phyloP scores from a whole-genome alignment of 2,113 vertebrate species.

The cat (Felis catus) region DNA sequence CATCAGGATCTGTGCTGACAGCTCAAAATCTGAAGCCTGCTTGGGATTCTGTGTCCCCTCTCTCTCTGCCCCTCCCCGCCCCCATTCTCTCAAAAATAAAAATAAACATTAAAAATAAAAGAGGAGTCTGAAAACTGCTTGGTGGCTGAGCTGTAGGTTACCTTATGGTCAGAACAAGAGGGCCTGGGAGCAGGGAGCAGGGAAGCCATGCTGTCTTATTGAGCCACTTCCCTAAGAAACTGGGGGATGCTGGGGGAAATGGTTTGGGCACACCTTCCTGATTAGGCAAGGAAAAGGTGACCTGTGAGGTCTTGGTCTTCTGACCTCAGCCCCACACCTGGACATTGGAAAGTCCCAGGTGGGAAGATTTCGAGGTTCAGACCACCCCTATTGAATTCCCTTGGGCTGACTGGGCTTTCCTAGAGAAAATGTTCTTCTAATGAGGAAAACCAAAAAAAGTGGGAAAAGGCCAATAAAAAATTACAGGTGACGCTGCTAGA shows the following conservation, averaged over 20 bases:
- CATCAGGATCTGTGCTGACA: too few relatives aligned
- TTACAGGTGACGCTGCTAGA: not conserved
- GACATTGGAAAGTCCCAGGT: not conserved
- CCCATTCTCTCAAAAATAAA: too few relatives aligned
- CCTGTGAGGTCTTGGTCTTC: not conserved
- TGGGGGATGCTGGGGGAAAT: not conserved
- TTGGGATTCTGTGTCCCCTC: too few relatives aligned
- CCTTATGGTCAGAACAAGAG: not conserved
- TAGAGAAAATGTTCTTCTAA: not conserved
- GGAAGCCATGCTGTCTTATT: not conserved
- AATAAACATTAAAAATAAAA: too few relatives aligned
- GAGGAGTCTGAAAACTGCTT: slow-evolving; percentile 4
- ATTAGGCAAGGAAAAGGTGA: not conserved
- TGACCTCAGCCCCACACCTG: not conserved
- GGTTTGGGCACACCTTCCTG: not conserved
- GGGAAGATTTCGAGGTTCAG: not conserved
- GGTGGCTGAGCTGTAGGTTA: not conserved
- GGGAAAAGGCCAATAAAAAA: not conserved
- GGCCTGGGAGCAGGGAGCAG: not conserved
- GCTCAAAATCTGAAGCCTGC: too few relatives aligned
- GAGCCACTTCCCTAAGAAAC: not conserved
- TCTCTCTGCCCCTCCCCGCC: too few relatives aligned
- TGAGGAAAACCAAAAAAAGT: not conserved
- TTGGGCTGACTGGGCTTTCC: not conserved
- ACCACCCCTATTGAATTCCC: not conserved